Evolutionary conservation across 1,140 invertebrate species (phyloP), one percentile per base, ranked within the genome.

Genomic region (Cepaea nemoralis): DNA sequence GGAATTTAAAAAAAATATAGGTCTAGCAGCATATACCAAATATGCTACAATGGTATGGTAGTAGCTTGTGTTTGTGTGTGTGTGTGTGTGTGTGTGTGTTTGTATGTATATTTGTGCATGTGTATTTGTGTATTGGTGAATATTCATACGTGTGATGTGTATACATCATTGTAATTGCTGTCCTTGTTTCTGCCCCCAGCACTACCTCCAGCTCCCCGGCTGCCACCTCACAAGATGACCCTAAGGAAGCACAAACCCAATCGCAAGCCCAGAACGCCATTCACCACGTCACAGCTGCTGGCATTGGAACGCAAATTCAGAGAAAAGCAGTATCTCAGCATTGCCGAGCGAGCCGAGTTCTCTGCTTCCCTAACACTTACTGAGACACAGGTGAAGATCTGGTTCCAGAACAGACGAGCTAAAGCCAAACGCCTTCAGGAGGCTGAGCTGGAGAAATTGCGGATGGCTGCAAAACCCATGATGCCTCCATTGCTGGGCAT

Each of bases 331-430:
- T 99, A 99, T 92, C 92, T 99, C 77, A 92, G 96, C 86, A 98
- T 99, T 85, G 96, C 97, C 0, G 98, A 99, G 91, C 92, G 98
- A 77, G 98, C 98, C 0, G 98, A 99, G 91, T 99, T 99, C 92
- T 97, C 96, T 0, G 95, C 95, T 1, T 97, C 96, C 0, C 92
- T 99, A 37, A 95, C 97, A 85, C 93, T 99, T 0, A 99, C 98
- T 8, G 98, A 99, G 92, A 99, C 97, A 12, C 94, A 94, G 90
- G 90, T 91, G 77, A 98, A 98, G 94, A 99, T 98, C 87, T 99
- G 97, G 97, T 99, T 98, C 91, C 97, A 99, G 94, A 99, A 99
- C 91, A 94, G 97, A 12, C 93, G 97, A 63, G 97, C 97, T 71
- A 98, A 99, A 92, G 96, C 96, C 86, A 99, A 99, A 90, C 94